Evolutionary conservation across 2,113 vertebrate species (phyloP).

Genomic region (Brachyhypopomus occidentalis): DNA sequence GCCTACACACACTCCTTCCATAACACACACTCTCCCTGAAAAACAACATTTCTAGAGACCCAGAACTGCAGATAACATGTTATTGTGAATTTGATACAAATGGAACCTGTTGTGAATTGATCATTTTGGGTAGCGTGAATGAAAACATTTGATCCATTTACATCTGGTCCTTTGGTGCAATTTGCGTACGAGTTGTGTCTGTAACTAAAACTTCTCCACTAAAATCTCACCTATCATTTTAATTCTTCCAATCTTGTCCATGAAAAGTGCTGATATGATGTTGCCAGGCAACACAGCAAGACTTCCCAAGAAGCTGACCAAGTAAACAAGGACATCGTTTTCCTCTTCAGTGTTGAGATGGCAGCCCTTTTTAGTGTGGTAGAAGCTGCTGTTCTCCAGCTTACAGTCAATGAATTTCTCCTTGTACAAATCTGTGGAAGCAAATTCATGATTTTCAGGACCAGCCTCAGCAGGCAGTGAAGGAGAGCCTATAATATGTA

Average conservation of each 20-base stretch:
- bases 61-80: no score
- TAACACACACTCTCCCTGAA: no score
- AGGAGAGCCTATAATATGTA: no score
- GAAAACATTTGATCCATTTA: no score
- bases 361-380: conserved; percentile 83
- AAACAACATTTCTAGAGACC: no score
- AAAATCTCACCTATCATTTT: conserved; percentile 89
- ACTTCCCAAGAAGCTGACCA: conserved; percentile 95
- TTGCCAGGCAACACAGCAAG: conserved; percentile 93
- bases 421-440: conserved; percentile 81
- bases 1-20: no score
- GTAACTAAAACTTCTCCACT: neutral
- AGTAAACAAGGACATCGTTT: conserved; percentile 91
- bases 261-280: conserved; percentile 92
- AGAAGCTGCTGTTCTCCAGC: conserved; percentile 82
- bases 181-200: no score
- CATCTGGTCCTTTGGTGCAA: no score
- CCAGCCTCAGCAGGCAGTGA: neutral
- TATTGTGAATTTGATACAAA: no score
- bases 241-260: conserved; percentile 92
- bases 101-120: no score
- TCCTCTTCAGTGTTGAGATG: conserved; percentile 85
- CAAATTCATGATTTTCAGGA: neutral
- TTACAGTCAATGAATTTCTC: conserved; percentile 87
- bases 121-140: no score